phyloP scores from a whole-genome alignment of 2,797 vertebrate species.

The Rhinichthys osculus region DNA sequence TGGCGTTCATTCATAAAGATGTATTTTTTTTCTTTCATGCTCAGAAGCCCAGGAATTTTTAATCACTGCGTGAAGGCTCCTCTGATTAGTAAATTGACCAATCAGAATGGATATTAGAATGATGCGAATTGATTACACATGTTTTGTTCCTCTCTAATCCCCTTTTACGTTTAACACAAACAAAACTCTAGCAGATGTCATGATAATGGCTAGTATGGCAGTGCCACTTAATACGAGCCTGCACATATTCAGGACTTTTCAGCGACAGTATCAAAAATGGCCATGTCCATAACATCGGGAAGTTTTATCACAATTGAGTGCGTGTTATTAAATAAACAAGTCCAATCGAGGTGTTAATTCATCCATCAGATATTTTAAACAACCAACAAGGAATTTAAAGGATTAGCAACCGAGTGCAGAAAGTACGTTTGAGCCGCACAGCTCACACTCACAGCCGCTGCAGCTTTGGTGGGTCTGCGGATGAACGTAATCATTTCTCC shows the following conservation, averaged over 20 bases:
- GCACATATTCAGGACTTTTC: not conserved
- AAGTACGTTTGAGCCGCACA: not conserved
- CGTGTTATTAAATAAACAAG: not conserved
- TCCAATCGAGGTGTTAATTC: not conserved
- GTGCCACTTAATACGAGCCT: not conserved
- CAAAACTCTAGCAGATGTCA: not conserved
- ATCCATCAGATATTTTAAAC: not conserved
- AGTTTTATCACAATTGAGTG: not conserved
- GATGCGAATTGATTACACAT: not conserved
- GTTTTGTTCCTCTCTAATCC: not conserved
- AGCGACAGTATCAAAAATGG: not conserved
- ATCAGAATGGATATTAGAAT: not conserved
- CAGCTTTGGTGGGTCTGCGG: too few relatives aligned
- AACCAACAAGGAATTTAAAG: not conserved
- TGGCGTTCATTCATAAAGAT: not conserved
- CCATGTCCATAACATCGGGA: too few relatives aligned
- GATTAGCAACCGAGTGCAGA: not conserved
- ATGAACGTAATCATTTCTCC: too few relatives aligned
- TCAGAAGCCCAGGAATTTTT: not conserved
- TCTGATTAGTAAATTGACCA: not conserved
- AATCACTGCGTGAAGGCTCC: not conserved
- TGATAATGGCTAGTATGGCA: not conserved
- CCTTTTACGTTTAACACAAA: not conserved
- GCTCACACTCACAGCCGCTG: not conserved
- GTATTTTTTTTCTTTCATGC: not conserved